Base-by-base conservation (phyloP, 2,888 invertebrate species). In the Carabus problematicus region DNA sequence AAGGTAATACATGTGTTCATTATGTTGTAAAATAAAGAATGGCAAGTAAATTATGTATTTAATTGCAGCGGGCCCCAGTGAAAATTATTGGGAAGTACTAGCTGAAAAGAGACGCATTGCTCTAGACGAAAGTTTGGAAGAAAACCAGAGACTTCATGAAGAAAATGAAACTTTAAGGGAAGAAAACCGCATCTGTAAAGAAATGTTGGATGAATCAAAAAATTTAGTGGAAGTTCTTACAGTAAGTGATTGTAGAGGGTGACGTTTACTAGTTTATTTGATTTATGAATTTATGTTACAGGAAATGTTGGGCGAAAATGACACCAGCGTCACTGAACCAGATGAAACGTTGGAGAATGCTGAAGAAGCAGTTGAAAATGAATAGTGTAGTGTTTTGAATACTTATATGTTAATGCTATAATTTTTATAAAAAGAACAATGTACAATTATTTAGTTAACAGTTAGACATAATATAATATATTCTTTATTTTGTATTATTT, bases 191-290 rank as follows among this genome's bases (percentile, higher is more conserved):
- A 82, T 88, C 71, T 88, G 87, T 69, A 89, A 91, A 77, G 86
- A 88, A 77, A 90, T 93, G 89, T 79, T 93, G 41, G 88, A 91
- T 47, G 93, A 93, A 79, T 88, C 92, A 0, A 89, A 88, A 76
- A 84, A 86, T 77, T 84, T 93, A 72, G 89, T 93, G 39, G 91
- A 92, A 83, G 88, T 92, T 19, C 84, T 94, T 9, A 90, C 90
- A 83, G 91, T 88, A 84, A 75, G 76, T 69, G 54, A 8, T 52
- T 6, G 16, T 52, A 18, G 9, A 52, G 52, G 16, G 6, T 52
- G 9, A 47, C 4, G n/a, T 47, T 4, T 47, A 47, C 16, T 47
- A 14, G n/a, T 47, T 45, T 56, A 41, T 29, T 56, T 56, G 19
- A 40, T 61, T 12, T n/a, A 12, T 58, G 42, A 45, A 19, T 49